Base-by-base conservation (phyloP, 2,888 invertebrate species). In the Aricia artaxerxes region DNA sequence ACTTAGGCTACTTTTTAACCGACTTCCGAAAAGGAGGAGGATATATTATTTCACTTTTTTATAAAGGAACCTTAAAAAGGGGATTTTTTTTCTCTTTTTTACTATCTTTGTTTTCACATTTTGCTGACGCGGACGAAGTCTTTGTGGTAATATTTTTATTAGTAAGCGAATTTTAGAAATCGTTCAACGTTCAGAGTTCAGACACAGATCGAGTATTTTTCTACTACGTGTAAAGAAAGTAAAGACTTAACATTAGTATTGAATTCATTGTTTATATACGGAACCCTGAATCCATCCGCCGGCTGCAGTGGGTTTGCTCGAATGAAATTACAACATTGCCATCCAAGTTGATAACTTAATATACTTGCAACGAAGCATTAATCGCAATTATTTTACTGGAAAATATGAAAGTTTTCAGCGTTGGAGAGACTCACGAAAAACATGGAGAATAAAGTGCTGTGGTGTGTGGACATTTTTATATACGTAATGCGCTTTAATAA, bases 321-420 rank as follows among this genome's bases (percentile, higher is more conserved):
- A 69, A 69, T 69, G 76, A 53, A 76, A 76, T 76, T 76, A 76
- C 76, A 73, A 73, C 73, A 49, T 53, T n/a, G 76, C 76, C 53
- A 31, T 73, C 73, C 73, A n/a, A 53, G 76, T 49, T 76, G 76
- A 76, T 76, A 76, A 76, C 49, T 76, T 53, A 53, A 76, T 76
- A 76, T 53, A 73, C 40, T 73, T 73, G 40, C 73, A 73, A 75
- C 53, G 76, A 53, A 76, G 49, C 76, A 35, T 49, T 31, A 53
- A 76, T 53, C 53, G 76, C 76, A 76, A 49, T 76, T 57, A 57
- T 53, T 76, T 76, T 76, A 76, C 49, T 31, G 76, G 13, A 76
- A 76, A 76, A 76, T 76, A 76, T 76, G 35, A 35, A 69, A 69
- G 69, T 69, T 69, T 69, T 69, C 35, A 69, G 35, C 69, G 69